Evolutionary conservation across 1,140 invertebrate genomes (phyloP).

Genomic region (Pseudomyrmex gracilis): DNA sequence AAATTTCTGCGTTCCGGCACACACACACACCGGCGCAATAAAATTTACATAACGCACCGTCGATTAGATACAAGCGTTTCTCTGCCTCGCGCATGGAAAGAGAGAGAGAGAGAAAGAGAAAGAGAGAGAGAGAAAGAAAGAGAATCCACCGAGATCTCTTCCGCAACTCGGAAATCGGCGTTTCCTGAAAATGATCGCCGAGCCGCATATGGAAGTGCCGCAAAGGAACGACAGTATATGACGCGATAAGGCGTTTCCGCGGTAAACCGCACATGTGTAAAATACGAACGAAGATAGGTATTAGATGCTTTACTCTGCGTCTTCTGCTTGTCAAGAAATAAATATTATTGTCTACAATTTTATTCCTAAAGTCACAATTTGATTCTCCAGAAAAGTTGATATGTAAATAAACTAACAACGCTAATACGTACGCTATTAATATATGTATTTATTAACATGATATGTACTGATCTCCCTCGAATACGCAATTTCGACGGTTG

Average conservation of each 20-base stretch:
- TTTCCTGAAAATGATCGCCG: slow-evolving; percentile 20
- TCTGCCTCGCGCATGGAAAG: not conserved
- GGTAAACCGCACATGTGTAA: slow-evolving; percentile 1
- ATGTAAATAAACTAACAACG: not conserved
- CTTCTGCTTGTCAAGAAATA: slow-evolving; percentile 31
- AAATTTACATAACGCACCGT: slow-evolving; percentile 72
- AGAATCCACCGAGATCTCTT: slow-evolving; percentile 22
- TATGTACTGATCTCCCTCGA: too few species aligned
- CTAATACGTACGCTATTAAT: too few species aligned
- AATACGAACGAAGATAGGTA: slow-evolving; percentile 17
- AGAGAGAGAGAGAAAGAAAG: too few species aligned
- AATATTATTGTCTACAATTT: slow-evolving; percentile 17
- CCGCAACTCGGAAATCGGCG: not conserved
- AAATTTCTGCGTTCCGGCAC: slow-evolving; percentile 71
- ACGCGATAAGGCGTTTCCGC: slow-evolving; percentile 25
- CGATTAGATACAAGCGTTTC: slow-evolving; percentile 52
- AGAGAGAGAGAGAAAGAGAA: too few species aligned
- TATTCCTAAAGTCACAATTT: too few species aligned
- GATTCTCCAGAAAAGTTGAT: not conserved
- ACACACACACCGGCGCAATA: slow-evolving; percentile 58
- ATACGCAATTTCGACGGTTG: slow-evolving; percentile 6
- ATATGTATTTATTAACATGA: too few species aligned
- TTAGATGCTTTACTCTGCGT: not conserved
- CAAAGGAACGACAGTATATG: not conserved
- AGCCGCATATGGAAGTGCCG: slow-evolving; percentile 19